Percentiles rank a stretch among this genome's conserved stretches.
These are phyloP conservation scores for Bibio marci DNA, from an alignment of 2,888 invertebrate species.

Conservation along the genomic window DNA sequence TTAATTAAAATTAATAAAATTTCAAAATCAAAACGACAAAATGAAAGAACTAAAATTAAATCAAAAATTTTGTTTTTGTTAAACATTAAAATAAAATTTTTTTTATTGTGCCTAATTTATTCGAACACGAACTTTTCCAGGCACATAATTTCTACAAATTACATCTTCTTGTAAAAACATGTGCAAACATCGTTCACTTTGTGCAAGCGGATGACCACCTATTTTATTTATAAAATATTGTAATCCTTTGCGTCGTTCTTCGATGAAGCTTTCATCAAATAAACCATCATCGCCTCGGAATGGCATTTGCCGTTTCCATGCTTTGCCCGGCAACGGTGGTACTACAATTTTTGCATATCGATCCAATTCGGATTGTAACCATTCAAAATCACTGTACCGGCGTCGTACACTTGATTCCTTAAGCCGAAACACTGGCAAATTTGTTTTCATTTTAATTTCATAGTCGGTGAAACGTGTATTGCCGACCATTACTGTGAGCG, in stretches of 20 bases:
- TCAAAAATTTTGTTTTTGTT: too few relatives aligned
- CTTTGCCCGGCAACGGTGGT: conserved; percentile 94
- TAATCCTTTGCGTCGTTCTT: conserved; percentile 91
- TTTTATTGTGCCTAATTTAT: conserved; percentile 34
- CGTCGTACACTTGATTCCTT: conserved; percentile 95
- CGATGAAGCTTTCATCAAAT: conserved; percentile 98
- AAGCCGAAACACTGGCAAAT: conserved; percentile 97
- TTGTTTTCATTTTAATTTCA: conserved; percentile 98
- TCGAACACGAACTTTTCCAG: conserved; percentile 98
- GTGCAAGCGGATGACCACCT: conserved; percentile 95
- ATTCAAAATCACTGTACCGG: conserved; percentile 98
- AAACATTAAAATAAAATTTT: too few relatives aligned
- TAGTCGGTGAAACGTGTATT: conserved; percentile 99
- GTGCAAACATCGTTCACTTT: conserved; percentile 96
- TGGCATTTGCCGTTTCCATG: conserved; percentile 94
- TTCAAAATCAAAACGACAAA: too few relatives aligned
- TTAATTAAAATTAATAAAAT: too few relatives aligned
- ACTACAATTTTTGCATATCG: conserved; percentile 99
- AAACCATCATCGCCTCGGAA: conserved; percentile 99
- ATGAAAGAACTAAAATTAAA: too few relatives aligned
- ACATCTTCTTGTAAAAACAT: conserved; percentile 97
- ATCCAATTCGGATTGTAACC: conserved; percentile 96
- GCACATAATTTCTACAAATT: conserved; percentile 98
- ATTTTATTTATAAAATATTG: conserved; percentile 99
- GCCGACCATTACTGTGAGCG: conserved; percentile 90